Percentiles rank a stretch among this genome's conserved stretches.
Conservation (phyloP, 2,113 vertebrate genomes). For the Pseudorasbora parva region DNA sequence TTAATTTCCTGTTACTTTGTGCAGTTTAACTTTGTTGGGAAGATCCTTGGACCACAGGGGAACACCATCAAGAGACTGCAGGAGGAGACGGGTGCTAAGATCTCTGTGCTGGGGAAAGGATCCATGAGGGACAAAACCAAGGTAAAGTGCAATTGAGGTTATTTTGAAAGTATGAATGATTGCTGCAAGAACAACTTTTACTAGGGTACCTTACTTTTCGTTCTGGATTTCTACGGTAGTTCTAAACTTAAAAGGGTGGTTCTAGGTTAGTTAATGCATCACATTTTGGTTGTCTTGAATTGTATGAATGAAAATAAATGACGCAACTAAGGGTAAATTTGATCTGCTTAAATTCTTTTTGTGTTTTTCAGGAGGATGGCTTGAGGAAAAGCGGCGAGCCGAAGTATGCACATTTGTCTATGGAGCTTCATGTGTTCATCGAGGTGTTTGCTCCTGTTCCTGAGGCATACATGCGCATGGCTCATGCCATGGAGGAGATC, state of each 20-base stretch:
- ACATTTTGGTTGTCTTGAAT: neutral
- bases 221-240: neutral
- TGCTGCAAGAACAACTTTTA: neutral
- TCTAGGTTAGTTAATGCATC: neutral
- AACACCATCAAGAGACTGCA: conserved; percentile 98
- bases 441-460: conserved; percentile 96
- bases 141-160: conserved; percentile 73
- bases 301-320: neutral
- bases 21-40: conserved; percentile 98
- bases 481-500: conserved; percentile 97
- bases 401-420: conserved; percentile 93
- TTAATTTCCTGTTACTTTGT: conserved; percentile 52
- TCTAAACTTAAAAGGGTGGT: neutral
- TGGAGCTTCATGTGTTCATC: conserved; percentile 97
- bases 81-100: conserved; percentile 98
- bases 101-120: conserved; percentile 98
- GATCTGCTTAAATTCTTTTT: conserved; percentile 4
- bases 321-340: neutral
- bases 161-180: neutral
- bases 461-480: conserved; percentile 96
- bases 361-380: conserved; percentile 85
- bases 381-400: conserved; percentile 92
- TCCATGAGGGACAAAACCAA: conserved; percentile 99
- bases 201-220: neutral
- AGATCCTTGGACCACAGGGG: conserved; percentile 97